Percentiles rank a stretch among this genome's conserved stretches.
phyloP scores from a whole-genome alignment of 2,113 vertebrate genomes.

The Bubo blakistoni region DNA sequence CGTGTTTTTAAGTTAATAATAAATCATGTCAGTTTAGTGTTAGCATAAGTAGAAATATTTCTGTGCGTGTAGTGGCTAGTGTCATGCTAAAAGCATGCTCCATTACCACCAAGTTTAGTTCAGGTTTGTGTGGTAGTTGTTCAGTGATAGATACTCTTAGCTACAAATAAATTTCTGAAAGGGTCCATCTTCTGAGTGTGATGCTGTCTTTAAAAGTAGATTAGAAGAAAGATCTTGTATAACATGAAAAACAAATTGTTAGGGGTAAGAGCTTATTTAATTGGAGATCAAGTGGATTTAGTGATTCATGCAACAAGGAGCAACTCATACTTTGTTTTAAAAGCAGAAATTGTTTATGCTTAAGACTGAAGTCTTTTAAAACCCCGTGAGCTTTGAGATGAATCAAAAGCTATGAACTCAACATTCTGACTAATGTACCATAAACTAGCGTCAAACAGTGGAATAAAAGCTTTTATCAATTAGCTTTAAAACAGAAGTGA shows the following conservation, averaged over 20 bases:
- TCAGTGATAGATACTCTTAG: background rate
- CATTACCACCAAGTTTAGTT: background rate
- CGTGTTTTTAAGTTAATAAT: background rate
- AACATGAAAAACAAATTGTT: background rate
- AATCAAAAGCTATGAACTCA: background rate
- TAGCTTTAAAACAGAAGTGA: background rate
- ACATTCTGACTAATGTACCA: background rate
- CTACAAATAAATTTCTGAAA: background rate
- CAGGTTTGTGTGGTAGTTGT: background rate
- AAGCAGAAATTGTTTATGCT: background rate
- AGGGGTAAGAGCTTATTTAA: background rate
- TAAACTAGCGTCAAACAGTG: background rate
- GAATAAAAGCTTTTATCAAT: background rate
- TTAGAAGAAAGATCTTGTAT: background rate
- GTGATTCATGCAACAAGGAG: background rate
- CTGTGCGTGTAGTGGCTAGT: background rate
- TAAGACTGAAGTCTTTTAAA: background rate
- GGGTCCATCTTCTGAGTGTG: background rate
- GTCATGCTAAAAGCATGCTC: accelerated
- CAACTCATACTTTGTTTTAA: background rate
- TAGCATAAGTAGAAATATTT: background rate
- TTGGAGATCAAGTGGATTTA: background rate
- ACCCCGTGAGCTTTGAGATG: background rate
- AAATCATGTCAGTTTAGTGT: background rate
- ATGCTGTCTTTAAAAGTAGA: background rate